These are phyloP conservation scores for Drosophila kanapiae DNA, from an alignment of 1,140 invertebrate genomes.

Conservation along the genomic window DNA sequence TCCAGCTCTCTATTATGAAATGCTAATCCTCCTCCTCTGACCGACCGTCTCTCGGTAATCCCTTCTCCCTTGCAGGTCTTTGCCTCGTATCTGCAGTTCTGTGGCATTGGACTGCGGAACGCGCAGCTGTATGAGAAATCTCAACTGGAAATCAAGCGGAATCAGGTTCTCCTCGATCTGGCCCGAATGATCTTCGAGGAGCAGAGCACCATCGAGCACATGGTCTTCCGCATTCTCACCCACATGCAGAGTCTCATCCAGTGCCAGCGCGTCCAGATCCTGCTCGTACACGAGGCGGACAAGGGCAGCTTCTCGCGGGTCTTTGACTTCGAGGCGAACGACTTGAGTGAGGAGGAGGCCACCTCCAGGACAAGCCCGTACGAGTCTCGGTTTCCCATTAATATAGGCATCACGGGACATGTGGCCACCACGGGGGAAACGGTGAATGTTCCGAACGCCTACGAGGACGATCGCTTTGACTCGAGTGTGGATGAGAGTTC, in stretches of 20 bases:
- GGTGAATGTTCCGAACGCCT: constrained; percentile 95
- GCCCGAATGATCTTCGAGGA: constrained; percentile 98
- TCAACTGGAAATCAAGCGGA: constrained; percentile 96
- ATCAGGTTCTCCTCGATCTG: constrained; percentile 97
- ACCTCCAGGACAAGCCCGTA: constrained; percentile 93
- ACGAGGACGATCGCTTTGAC: constrained; percentile 96
- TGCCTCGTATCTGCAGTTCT: constrained; percentile 97
- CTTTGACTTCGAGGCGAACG: constrained; percentile 95
- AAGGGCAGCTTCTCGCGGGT: constrained; percentile 95
- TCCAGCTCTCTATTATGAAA: constrained; percentile 24
- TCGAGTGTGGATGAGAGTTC: constrained; percentile 92
- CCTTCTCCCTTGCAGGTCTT: constrained; percentile 88
- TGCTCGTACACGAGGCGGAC: constrained; percentile 94
- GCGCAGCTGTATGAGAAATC: constrained; percentile 97
- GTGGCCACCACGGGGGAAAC: constrained; percentile 98
- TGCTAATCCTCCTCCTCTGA: constrained; percentile 6
- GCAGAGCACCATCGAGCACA: constrained; percentile 97
- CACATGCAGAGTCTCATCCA: constrained; percentile 97
- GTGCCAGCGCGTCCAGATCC: constrained; percentile 96
- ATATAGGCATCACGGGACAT: constrained; percentile 97
- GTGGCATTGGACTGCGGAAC: constrained; percentile 97
- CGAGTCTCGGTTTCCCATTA: constrained; percentile 97
- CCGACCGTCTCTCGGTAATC: background rate
- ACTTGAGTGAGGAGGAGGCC: constrained; percentile 90
- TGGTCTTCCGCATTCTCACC: constrained; percentile 96